Conservation (phyloP, 2,888 invertebrate genomes). For the Poecilobothrus nobilitatus region DNA sequence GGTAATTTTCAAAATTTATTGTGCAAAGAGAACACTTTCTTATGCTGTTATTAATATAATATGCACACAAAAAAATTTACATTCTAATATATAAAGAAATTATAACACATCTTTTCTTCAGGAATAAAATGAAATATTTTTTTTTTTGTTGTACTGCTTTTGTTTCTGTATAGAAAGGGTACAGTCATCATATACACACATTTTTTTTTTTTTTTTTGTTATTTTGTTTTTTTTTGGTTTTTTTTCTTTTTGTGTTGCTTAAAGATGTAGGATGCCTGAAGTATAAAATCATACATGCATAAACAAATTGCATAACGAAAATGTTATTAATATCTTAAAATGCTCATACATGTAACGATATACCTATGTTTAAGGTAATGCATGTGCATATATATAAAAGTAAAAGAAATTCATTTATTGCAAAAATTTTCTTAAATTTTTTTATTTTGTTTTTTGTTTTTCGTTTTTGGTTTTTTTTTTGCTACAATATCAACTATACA, state of each 20-base stretch:
- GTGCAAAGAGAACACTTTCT: not conserved
- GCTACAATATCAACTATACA: too few species aligned
- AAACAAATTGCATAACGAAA: not conserved
- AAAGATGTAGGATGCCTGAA: too few species aligned
- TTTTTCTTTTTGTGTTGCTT: not conserved
- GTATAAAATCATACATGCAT: not conserved
- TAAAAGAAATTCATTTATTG: too few species aligned
- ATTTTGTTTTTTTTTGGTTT: too few species aligned
- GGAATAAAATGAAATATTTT: not conserved
- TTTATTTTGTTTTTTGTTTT: too few species aligned
- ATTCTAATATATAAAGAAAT: not conserved
- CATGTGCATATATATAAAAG: too few species aligned
- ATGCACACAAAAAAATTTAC: not conserved
- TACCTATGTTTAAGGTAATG: too few species aligned
- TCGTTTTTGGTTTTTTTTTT: too few species aligned
- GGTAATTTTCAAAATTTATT: not conserved
- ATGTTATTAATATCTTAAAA: conserved; percentile 4
- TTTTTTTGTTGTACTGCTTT: not conserved
- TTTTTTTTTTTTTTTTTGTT: too few species aligned
- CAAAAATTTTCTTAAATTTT: too few species aligned
- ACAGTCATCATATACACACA: not conserved
- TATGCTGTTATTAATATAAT: not conserved
- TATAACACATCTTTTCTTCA: not conserved
- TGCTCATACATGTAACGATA: not conserved
- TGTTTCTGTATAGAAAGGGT: not conserved